Conservation (phyloP, 2,113 vertebrate genomes). For the Pygathrix nemaeus region DNA sequence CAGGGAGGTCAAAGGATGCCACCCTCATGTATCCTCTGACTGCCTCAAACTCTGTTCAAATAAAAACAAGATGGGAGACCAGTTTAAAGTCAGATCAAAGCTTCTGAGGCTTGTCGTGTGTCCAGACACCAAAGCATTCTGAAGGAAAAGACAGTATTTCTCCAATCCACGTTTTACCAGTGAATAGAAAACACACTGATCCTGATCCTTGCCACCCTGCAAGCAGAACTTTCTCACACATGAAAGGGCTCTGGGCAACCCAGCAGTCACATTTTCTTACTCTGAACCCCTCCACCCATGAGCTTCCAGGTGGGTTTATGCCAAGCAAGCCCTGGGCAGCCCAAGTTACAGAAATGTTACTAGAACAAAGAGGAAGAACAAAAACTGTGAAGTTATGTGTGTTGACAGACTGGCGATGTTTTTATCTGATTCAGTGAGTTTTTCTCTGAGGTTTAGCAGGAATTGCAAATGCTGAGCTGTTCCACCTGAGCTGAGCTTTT, state of each 20-base stretch:
- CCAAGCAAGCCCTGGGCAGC: not conserved
- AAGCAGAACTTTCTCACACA: not conserved
- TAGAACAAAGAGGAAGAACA: not conserved
- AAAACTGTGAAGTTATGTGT: not conserved
- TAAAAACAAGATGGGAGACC: not conserved
- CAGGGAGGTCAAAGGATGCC: not conserved
- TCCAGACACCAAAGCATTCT: not conserved
- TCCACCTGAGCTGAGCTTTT: conserved; percentile 3
- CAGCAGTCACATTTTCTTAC: not conserved
- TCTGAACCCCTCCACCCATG: not conserved
- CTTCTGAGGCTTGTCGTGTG: not conserved
- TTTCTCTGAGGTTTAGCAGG: not conserved
- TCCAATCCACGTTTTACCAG: not conserved
- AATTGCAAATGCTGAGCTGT: not conserved
- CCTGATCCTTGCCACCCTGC: not conserved
- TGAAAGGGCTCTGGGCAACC: not conserved
- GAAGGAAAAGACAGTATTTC: not conserved
- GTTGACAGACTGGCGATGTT: not conserved
- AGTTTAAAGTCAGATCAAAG: not conserved
- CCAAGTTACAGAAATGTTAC: not conserved
- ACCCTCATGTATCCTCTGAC: not conserved
- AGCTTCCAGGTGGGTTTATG: not conserved
- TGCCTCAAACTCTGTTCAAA: not conserved
- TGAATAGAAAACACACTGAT: not conserved
- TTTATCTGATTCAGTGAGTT: not conserved